Percentiles rank a stretch among this genome's conserved stretches.
Conservation (phyloP, 2,888 invertebrate genomes). For the Brachyptera putata region DNA sequence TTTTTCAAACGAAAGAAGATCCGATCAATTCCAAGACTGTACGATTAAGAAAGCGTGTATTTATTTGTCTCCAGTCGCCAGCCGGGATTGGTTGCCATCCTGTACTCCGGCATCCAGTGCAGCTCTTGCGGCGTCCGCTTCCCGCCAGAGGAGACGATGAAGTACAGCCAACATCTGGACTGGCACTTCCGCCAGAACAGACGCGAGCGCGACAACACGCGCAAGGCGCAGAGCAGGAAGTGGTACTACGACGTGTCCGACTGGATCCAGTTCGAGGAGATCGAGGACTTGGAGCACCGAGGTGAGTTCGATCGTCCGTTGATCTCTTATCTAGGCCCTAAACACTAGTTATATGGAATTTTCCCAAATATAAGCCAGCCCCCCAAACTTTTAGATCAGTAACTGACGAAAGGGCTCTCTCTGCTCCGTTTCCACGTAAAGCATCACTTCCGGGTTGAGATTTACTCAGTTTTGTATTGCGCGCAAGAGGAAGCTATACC, state of each 20-base stretch:
- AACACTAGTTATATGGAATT: too few relatives aligned
- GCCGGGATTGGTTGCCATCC: conserved; percentile 59
- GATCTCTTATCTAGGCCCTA: not conserved
- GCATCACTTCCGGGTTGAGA: too few relatives aligned
- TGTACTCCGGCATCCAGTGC: conserved; percentile 93
- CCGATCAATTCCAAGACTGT: too few relatives aligned
- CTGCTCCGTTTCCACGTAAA: too few relatives aligned
- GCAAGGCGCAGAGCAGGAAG: conserved; percentile 76
- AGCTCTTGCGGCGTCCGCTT: conserved; percentile 94
- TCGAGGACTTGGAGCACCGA: conserved; percentile 86
- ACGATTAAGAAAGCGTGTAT: too few relatives aligned
- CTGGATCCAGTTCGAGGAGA: conserved; percentile 93
- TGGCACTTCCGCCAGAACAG: conserved; percentile 98
- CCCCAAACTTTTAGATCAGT: too few relatives aligned
- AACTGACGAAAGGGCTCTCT: too few relatives aligned
- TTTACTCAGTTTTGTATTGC: too few relatives aligned
- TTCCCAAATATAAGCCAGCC: too few relatives aligned
- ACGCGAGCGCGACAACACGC: conserved; percentile 76
- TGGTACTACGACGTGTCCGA: conserved; percentile 90
- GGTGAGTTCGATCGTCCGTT: conserved; percentile 47
- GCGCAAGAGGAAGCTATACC: too few relatives aligned
- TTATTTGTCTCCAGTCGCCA: conserved; percentile 69
- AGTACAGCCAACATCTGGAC: conserved; percentile 93
- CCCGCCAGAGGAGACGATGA: conserved; percentile 80
- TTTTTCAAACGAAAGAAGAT: too few relatives aligned